Base-by-base conservation (phyloP, 2,113 vertebrate genomes). In the Sardina pilchardus region DNA sequence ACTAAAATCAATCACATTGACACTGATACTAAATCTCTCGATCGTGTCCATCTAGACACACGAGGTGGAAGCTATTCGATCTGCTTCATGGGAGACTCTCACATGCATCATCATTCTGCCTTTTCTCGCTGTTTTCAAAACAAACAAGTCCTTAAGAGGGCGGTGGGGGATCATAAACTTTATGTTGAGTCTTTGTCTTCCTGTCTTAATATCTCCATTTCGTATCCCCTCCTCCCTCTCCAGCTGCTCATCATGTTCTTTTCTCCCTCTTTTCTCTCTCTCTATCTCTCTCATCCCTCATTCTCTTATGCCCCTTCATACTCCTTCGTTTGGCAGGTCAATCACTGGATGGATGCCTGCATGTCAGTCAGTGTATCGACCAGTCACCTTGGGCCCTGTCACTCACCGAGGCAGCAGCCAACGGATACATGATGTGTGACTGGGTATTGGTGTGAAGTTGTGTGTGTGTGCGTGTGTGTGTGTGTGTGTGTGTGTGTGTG, bases 371-470 rank as follows among this genome's bases (percentile, higher is more conserved):
- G 21, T 19, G 44, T 81, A 83, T 85, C 34, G 83, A 84, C 81
- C 83, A 85, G 85, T 86, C 83, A 88, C 48, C 81, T 89, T 83
- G 82, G 81, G 84, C 83, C 67, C 39, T 88, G 85, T 84, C 81
- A 84, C 67, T 47, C 24, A 81, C 44, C 81, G 34, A 17, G 16
- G 42, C 34, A 80, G 45, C 63, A 34, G 26, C 63, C 63, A 34
- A 30, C 26, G 1, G 63, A 71, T 30, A 71, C 26, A 30, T 71
- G 63, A 83, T 90, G 85, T 85, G 47, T 34, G 87, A 82, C 81
- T 82, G 59, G 26, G 84, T 81, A 42, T 71, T 14, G 16, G 26
- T 34, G 48, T 30, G 45, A 17, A 16, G 24, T 2, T 21, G 50
- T 83, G 43, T 71, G 53, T n/a, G 39, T 14, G 3, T n/a, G 26